Percentiles rank a stretch among this genome's conserved stretches.
Evolutionary conservation across 2,113 vertebrate species (phyloP).

Genomic region (Macaca nemestrina): DNA sequence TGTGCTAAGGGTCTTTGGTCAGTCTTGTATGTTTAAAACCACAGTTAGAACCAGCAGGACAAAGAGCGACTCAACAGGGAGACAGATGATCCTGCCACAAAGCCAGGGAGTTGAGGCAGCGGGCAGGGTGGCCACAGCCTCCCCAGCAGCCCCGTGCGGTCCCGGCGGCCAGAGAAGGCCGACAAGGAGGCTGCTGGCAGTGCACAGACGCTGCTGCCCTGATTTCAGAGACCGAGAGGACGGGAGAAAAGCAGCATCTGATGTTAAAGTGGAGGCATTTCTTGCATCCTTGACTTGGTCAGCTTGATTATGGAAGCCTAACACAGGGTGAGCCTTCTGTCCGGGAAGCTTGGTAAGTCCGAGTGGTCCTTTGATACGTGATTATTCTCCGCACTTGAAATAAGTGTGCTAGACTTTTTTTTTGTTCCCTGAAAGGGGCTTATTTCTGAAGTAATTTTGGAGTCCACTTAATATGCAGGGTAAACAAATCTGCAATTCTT

Average conservation of each 20-base stretch:
- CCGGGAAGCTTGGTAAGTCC: accelerated
- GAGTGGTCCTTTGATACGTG: accelerated
- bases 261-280: accelerated
- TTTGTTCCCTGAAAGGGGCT: neutral
- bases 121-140: neutral
- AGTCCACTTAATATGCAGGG: accelerated
- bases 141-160: accelerated
- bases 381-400: too few species aligned
- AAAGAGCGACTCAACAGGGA: accelerated
- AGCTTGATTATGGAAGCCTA: too few species aligned
- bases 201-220: neutral
- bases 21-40: accelerated
- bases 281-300: neutral
- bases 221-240: neutral
- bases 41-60: neutral
- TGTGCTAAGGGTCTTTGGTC: neutral
- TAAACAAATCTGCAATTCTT: accelerated
- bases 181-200: neutral
- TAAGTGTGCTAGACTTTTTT: accelerated
- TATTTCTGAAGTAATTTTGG: neutral
- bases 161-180: neutral
- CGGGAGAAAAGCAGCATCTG: accelerated
- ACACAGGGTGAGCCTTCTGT: accelerated
- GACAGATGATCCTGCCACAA: neutral
- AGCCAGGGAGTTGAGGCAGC: neutral